Evolutionary conservation across 1,140 invertebrate genomes (phyloP).

Genomic region (Calephelis virginiensis): DNA sequence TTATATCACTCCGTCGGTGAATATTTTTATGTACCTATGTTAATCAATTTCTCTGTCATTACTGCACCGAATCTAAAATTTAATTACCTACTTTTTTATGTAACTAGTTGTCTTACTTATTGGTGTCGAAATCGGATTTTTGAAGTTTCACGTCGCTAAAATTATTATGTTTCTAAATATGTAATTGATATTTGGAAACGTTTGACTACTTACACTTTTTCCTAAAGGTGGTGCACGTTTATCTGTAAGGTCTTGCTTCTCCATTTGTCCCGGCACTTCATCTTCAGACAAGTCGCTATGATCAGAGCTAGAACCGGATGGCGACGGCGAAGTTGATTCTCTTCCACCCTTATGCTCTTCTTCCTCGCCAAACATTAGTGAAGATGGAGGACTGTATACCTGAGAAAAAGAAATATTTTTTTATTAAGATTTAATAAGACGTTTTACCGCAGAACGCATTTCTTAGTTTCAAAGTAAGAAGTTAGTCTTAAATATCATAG

Average conservation of each 20-base stretch:
- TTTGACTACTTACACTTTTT: constrained; percentile 52
- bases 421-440: no score
- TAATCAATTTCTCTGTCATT: no score
- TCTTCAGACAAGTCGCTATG: constrained; percentile 65
- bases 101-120: no score
- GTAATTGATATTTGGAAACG: not conserved
- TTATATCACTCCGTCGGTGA: no score
- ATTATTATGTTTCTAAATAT: no score
- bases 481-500: no score
- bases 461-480: not conserved
- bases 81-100: no score
- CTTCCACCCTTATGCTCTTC: constrained; percentile 38
- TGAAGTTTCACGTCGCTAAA: no score
- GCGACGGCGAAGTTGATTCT: constrained; percentile 56
- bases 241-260: constrained; percentile 30
- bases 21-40: no score
- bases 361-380: constrained; percentile 55
- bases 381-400: constrained; percentile 70
- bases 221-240: constrained; percentile 45
- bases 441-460: not conserved
- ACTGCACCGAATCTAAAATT: no score
- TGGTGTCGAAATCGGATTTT: no score
- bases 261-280: constrained; percentile 38
- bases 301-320: constrained; percentile 61
- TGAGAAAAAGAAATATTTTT: constrained; percentile 23